A percentile compares a stretch with the other conserved stretches of the same genome.
These are phyloP conservation scores for Seriola dumerili DNA, from an alignment of 2,113 vertebrate species.

Conservation along the genomic window DNA sequence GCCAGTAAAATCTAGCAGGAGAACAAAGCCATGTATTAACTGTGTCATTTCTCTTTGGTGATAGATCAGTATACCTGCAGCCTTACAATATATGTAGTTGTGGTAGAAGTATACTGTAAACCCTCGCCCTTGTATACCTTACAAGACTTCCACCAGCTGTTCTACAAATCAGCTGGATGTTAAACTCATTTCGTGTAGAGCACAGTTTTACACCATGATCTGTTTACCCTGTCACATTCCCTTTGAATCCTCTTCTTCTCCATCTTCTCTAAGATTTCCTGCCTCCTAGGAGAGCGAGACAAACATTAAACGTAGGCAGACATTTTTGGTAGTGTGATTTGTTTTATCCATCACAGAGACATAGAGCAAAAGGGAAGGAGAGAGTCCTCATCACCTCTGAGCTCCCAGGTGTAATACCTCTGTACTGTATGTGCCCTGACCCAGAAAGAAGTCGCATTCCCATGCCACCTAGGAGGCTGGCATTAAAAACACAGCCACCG, in stretches of 20 bases:
- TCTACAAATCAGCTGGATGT: conserved; percentile 42
- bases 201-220: conserved; percentile 52
- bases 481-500: conserved; percentile 79
- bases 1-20: background rate
- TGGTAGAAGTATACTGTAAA: background rate
- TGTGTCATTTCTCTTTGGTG: background rate
- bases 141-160: conserved; percentile 29
- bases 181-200: conserved; percentile 46
- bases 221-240: conserved; percentile 50
- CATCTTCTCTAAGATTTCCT: conserved; percentile 65
- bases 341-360: conserved; percentile 73
- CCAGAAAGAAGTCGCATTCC: conserved; percentile 81
- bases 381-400: conserved; percentile 78
- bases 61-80: background rate
- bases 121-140: background rate
- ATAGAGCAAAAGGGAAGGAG: conserved; percentile 41
- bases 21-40: background rate
- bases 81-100: background rate
- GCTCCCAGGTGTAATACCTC: conserved; percentile 83
- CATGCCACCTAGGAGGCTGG: conserved; percentile 75
- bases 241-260: conserved; percentile 39
- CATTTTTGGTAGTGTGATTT: conserved; percentile 65
- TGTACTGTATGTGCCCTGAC: conserved; percentile 82
- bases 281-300: conserved; percentile 59
- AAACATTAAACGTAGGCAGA: conserved; percentile 55